These are phyloP conservation scores for Harpagus bidentatus DNA, from an alignment of 2,113 vertebrate genomes.

Conservation along the genomic window DNA sequence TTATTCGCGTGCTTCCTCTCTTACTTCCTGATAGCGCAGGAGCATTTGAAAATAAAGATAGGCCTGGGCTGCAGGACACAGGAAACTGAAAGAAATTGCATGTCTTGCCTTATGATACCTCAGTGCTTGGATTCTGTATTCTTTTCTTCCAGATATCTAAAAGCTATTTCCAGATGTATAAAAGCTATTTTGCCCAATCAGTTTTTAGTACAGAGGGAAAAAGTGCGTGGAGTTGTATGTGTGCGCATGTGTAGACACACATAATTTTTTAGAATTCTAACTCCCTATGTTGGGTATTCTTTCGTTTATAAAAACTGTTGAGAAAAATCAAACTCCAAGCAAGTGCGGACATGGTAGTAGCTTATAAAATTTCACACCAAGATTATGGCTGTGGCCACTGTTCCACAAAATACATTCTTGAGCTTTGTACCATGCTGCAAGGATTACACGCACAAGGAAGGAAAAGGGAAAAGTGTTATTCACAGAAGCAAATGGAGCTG, in stretches of 20 bases:
- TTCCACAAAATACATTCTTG: not conserved
- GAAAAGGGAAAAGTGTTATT: not conserved
- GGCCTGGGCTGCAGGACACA: not conserved
- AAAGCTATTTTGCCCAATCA: not conserved
- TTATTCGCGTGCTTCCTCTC: not conserved
- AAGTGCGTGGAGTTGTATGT: fast-evolving
- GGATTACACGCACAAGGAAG: not conserved
- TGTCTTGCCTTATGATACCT: not conserved
- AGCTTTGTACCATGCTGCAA: fast-evolving
- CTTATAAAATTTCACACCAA: not conserved
- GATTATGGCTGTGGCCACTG: not conserved
- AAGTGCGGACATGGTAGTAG: fast-evolving
- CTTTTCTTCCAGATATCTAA: not conserved
- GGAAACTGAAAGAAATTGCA: not conserved
- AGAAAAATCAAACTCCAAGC: not conserved
- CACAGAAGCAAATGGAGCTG: not conserved
- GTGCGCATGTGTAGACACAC: not conserved
- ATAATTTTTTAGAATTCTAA: not conserved
- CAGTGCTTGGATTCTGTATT: not conserved
- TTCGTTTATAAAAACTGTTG: not conserved
- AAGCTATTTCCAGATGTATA: not conserved
- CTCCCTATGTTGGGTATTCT: not conserved
- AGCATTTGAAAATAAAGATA: not conserved
- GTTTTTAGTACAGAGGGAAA: not conserved
- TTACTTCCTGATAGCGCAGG: not conserved